These are phyloP conservation scores for Melanotaenia duboulayi DNA, from an alignment of 2,113 vertebrate species.

Conservation along the genomic window DNA sequence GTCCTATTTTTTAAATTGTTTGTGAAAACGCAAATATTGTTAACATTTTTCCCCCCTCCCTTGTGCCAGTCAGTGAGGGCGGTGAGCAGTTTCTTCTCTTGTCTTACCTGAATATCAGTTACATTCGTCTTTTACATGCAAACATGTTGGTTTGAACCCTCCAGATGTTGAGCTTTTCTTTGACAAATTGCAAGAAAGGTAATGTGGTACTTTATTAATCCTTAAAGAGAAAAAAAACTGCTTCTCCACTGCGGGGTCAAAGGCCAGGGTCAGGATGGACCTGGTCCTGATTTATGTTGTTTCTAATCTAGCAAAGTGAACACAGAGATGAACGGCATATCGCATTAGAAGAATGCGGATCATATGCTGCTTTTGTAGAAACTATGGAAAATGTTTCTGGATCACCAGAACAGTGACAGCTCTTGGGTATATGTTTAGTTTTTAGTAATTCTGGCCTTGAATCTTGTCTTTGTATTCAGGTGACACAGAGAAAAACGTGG, in stretches of 20 bases:
- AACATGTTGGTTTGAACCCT: neutral
- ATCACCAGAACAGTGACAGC: too few species aligned
- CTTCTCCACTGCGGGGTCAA: slow-evolving; percentile 3
- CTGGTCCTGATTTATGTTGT: slow-evolving; percentile 13
- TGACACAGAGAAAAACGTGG: slow-evolving; percentile 84
- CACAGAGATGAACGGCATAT: neutral
- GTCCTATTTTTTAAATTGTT: too few species aligned
- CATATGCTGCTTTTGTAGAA: too few species aligned
- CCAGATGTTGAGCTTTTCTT: neutral
- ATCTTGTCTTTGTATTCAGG: slow-evolving; percentile 69
- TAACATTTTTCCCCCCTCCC: too few species aligned
- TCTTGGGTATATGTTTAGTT: too few species aligned
- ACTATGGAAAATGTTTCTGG: too few species aligned
- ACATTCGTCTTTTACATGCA: neutral
- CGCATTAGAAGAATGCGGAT: too few species aligned
- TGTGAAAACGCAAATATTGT: too few species aligned
- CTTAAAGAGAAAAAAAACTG: slow-evolving; percentile 8
- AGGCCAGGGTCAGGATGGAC: too few species aligned
- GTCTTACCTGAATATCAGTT: neutral
- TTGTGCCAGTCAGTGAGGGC: slow-evolving; percentile 87
- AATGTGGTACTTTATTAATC: slow-evolving; percentile 36
- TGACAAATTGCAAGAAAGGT: neutral
- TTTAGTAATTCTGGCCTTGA: neutral
- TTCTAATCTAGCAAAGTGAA: neutral
- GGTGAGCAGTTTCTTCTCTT: slow-evolving; percentile 77